A percentile compares a stretch with the other conserved stretches of the same genome.
Evolutionary conservation across 2,113 vertebrate genomes (phyloP).

Genomic region (Chaetops frenatus): DNA sequence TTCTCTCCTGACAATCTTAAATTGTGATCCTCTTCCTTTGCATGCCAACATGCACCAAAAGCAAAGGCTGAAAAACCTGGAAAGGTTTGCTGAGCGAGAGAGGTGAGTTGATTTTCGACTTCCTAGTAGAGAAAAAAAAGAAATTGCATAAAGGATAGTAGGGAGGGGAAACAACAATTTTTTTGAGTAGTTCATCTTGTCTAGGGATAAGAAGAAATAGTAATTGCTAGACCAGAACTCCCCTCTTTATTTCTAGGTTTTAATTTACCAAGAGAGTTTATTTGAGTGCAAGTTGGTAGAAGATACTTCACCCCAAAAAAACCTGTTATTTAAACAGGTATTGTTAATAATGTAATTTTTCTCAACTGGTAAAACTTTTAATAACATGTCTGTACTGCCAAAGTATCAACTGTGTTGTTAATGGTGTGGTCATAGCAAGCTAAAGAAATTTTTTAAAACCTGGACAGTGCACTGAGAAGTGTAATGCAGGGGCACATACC

Average conservation of each 20-base stretch:
- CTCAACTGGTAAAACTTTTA: background rate
- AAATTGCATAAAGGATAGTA: background rate
- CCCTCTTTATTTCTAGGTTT: background rate
- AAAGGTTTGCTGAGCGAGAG: conserved; percentile 87
- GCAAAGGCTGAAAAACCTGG: conserved; percentile 93
- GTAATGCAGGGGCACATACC: background rate
- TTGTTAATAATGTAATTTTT: background rate
- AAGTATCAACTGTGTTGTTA: background rate
- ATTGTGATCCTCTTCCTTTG: conserved; percentile 81
- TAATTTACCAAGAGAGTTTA: background rate
- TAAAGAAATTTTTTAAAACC: background rate
- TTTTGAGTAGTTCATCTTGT: background rate
- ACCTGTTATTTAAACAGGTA: background rate
- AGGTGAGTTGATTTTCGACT: conserved; percentile 71
- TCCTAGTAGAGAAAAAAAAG: background rate
- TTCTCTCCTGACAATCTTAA: conserved; percentile 87
- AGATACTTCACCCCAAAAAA: background rate
- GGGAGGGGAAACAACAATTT: background rate
- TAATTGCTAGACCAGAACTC: background rate
- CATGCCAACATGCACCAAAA: conserved; percentile 99
- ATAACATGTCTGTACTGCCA: background rate
- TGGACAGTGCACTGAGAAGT: background rate
- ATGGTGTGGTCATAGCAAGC: background rate
- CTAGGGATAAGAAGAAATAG: background rate
- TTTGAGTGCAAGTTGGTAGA: background rate